A percentile compares a stretch with the other conserved stretches of the same genome.
These are phyloP conservation scores for Simalia tracyae DNA, from an alignment of 2,797 vertebrate species.

Conservation along the genomic window DNA sequence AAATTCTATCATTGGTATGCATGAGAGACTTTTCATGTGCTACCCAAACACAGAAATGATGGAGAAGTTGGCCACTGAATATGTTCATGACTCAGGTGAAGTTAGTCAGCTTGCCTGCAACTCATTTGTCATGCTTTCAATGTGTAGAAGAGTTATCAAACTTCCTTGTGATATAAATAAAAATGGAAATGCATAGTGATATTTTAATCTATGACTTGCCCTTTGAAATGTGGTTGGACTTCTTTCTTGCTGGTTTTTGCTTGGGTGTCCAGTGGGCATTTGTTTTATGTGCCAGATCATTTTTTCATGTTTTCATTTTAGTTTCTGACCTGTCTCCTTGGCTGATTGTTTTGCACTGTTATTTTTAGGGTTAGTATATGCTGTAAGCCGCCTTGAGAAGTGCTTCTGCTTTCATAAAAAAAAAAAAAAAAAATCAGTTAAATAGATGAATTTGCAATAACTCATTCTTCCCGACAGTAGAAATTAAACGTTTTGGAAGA, in stretches of 20 bases:
- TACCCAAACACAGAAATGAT: background rate
- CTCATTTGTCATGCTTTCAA: background rate
- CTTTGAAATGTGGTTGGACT: background rate
- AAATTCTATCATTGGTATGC: background rate
- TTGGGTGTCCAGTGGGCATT: background rate
- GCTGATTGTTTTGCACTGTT: background rate
- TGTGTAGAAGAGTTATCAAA: background rate
- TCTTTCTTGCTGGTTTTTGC: background rate
- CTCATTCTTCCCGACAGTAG: background rate
- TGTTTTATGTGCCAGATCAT: background rate
- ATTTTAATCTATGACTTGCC: background rate
- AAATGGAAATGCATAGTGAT: background rate
- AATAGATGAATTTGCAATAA: background rate
- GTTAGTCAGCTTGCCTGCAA: background rate
- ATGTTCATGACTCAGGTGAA: background rate
- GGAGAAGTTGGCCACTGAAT: too few relatives aligned
- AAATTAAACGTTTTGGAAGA: background rate
- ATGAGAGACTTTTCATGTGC: background rate
- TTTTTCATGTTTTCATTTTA: background rate
- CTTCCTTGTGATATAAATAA: background rate
- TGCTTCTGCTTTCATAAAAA: background rate
- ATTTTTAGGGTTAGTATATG: background rate
- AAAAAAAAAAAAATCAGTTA: background rate
- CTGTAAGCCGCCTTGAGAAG: background rate
- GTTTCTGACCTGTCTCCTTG: background rate